Base-by-base conservation (phyloP, 92 coral and sea anemone species). In the Porites divaricata region DNA sequence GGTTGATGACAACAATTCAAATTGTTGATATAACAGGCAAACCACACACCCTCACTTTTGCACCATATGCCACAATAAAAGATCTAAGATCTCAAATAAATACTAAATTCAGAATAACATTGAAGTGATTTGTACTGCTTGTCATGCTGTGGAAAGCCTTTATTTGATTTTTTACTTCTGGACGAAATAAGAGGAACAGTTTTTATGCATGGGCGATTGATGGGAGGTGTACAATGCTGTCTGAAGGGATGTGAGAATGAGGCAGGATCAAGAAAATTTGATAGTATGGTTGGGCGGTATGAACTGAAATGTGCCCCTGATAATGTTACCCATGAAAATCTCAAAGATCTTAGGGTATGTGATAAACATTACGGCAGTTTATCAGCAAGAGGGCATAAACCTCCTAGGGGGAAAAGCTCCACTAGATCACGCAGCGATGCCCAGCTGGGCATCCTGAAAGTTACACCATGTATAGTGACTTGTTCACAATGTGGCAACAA, bases 131-230 rank as follows among this genome's bases (percentile, higher is more conserved):
- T 64, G 12, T 88, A 82, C 51, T 88, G 87, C 88, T 54, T 88
- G 49, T 88, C 91, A 26, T n/a, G 79, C 63, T 74, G 82, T 87
- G 78, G 78, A 6, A 87, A 81, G 35, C 91, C 91, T 14, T 69
- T 81, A 24, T 64, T 15, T 71, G 54, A 80, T 11, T 49, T 23
- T 17, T 13, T 53, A 17, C 67, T 53, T 9, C 63, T 80, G 65
- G 56, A 87, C 0, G 41, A 41, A n/a, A 58, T 79, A 41, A 50
- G 81, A 15, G 65, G 85, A 11, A 15, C 70, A 19, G 83, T 81
- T 15, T 9, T 81, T 8, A 80, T 80, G 53, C 48, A 80, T 75
- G 78, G 83, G 20, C 62, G 77, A 17, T 49, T 75, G 9, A 70
- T 63, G 17, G 72, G 81, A 52, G 90, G 90, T 13, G 28, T 79